Conservation (phyloP, 2,888 invertebrate genomes). For the Cloeon dipterum region DNA sequence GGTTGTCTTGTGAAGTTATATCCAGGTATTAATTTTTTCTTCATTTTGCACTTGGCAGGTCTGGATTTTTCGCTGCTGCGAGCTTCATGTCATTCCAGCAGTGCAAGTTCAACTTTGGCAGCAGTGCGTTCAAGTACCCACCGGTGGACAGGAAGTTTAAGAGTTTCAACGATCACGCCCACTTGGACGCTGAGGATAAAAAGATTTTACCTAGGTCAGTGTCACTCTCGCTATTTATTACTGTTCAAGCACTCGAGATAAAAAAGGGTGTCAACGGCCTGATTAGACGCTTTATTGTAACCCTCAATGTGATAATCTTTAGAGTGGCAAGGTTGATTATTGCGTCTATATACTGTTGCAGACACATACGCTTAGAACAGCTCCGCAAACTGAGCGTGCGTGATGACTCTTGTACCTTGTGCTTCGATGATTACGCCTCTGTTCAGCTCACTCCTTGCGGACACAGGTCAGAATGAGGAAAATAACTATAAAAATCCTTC, state of each 20-base stretch:
- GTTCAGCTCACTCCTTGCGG: constrained; percentile 57
- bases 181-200: constrained; percentile 53
- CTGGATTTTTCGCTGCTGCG: constrained; percentile 82
- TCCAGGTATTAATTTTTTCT: no score
- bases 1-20: neutral
- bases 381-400: constrained; percentile 46
- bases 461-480: constrained; percentile 41
- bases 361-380: constrained; percentile 53
- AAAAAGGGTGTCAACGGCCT: no score
- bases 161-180: constrained; percentile 55
- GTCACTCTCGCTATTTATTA: no score
- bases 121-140: constrained; percentile 50
- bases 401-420: constrained; percentile 70
- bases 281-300: neutral
- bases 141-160: constrained; percentile 39
- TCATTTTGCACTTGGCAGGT: no score
- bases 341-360: no score
- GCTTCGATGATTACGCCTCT: constrained; percentile 57
- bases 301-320: neutral
- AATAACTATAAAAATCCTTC: neutral
- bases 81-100: constrained; percentile 95
- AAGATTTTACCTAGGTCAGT: constrained; percentile 47
- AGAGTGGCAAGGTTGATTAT: no score
- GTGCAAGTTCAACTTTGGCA: constrained; percentile 80
- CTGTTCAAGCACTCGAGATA: no score